phyloP scores from a whole-genome alignment of 1,140 invertebrate genomes.

The Ips nitidus region DNA sequence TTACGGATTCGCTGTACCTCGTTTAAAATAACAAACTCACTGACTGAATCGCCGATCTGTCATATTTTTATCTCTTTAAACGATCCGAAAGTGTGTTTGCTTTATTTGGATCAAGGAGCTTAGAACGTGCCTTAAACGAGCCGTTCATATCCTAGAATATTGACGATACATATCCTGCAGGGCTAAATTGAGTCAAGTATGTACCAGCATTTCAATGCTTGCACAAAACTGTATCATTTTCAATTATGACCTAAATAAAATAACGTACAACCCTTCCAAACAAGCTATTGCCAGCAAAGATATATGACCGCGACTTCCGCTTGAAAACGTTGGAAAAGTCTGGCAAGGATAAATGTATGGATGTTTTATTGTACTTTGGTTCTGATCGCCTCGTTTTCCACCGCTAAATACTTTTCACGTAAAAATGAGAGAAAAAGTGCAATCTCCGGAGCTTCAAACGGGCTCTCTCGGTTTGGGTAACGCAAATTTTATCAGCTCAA shows the following conservation, averaged over 20 bases:
- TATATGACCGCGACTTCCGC: slow-evolving; percentile 24
- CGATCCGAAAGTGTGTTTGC: neutral
- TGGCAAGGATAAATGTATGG: slow-evolving; percentile 17
- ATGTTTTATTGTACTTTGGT: slow-evolving; percentile 18
- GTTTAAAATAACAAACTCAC: neutral
- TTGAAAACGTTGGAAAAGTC: slow-evolving; percentile 22
- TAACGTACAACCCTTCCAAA: too few relatives aligned
- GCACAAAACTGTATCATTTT: neutral
- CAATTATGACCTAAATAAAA: too few relatives aligned
- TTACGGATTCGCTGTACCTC: neutral
- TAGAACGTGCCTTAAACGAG: slow-evolving; percentile 6
- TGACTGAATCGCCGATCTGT: neutral
- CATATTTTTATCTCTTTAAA: neutral
- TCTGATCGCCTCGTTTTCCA: neutral
- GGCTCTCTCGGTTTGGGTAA: neutral
- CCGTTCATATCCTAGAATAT: slow-evolving; percentile 16
- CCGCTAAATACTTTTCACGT: neutral
- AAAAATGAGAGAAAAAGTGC: neutral
- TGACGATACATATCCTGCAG: slow-evolving; percentile 4
- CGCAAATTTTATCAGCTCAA: neutral
- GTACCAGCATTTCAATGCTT: slow-evolving; percentile 20
- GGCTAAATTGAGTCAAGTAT: slow-evolving; percentile 20
- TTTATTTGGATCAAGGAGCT: slow-evolving; percentile 3
- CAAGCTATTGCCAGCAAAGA: neutral
- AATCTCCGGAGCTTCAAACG: neutral